Conservation (phyloP, 2,113 vertebrate genomes). For the Etia nguti region DNA sequence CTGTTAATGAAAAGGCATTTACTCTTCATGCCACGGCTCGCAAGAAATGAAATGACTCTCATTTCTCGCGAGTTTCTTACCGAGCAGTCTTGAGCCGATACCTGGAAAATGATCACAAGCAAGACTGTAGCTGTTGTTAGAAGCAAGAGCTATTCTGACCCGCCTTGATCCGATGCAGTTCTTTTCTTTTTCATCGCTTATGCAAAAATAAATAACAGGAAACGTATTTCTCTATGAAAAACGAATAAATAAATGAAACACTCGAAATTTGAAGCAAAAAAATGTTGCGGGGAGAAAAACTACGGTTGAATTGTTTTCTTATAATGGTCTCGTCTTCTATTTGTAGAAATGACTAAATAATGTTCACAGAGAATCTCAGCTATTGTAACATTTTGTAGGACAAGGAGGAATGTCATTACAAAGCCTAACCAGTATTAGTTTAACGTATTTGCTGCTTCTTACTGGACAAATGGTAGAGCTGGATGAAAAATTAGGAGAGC, state of each 20-base stretch:
- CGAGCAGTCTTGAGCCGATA: not conserved
- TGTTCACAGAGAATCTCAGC: not conserved
- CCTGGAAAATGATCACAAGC: not conserved
- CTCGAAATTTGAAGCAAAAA: not conserved
- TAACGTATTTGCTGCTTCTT: not conserved
- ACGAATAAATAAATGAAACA: not conserved
- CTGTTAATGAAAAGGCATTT: slow-evolving; percentile 23
- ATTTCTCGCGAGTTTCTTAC: not conserved
- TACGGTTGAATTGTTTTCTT: not conserved
- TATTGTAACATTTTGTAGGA: not conserved
- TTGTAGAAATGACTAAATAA: not conserved
- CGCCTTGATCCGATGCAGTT: not conserved
- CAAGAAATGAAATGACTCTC: not conserved
- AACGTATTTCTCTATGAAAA: not conserved
- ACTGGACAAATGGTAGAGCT: not conserved
- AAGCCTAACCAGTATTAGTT: not conserved
- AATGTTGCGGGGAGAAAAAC: not conserved
- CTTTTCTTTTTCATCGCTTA: not conserved
- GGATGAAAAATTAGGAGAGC: not conserved
- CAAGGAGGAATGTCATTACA: not conserved
- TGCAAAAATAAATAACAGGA: not conserved
- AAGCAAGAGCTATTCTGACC: not conserved
- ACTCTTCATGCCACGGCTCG: not conserved
- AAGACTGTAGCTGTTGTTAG: not conserved
- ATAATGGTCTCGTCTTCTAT: not conserved